Evolutionary conservation across 2,797 vertebrate genomes (phyloP).

Genomic region (Paratrypauchen microcephalus): DNA sequence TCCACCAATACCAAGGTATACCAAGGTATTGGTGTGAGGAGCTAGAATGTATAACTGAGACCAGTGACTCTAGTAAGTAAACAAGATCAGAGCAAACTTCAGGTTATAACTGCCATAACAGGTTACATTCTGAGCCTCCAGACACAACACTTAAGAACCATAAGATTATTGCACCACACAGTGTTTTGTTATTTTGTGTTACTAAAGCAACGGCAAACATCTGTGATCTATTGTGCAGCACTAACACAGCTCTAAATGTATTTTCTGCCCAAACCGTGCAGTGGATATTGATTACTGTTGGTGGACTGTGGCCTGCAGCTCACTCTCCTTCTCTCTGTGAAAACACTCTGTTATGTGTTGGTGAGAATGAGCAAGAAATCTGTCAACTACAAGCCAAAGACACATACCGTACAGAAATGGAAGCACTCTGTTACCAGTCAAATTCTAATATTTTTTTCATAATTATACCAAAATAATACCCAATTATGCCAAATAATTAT

Average conservation of each 20-base stretch:
- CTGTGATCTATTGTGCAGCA: conserved; percentile 3
- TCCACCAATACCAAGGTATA: too few relatives aligned
- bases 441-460: conserved; percentile 39
- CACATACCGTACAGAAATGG: conserved; percentile 54
- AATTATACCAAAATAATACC: background rate
- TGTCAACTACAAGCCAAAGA: conserved; percentile 60
- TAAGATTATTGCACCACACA: background rate
- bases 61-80: too few relatives aligned
- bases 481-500: background rate
- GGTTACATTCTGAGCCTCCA: too few relatives aligned
- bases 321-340: conserved; percentile 51
- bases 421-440: conserved; percentile 46
- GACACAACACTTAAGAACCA: background rate
- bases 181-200: background rate
- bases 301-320: conserved; percentile 40
- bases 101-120: too few relatives aligned
- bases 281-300: conserved; percentile 52
- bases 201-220: background rate
- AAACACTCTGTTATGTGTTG: conserved; percentile 64
- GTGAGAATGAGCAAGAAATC: conserved; percentile 56
- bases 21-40: too few relatives aligned
- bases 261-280: conserved; percentile 31
- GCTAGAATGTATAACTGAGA: too few relatives aligned
- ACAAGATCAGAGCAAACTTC: too few relatives aligned
- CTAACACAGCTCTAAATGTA: conserved; percentile 41